phyloP scores from a whole-genome alignment of 1,140 invertebrate species.

The Drosophila leontia region DNA sequence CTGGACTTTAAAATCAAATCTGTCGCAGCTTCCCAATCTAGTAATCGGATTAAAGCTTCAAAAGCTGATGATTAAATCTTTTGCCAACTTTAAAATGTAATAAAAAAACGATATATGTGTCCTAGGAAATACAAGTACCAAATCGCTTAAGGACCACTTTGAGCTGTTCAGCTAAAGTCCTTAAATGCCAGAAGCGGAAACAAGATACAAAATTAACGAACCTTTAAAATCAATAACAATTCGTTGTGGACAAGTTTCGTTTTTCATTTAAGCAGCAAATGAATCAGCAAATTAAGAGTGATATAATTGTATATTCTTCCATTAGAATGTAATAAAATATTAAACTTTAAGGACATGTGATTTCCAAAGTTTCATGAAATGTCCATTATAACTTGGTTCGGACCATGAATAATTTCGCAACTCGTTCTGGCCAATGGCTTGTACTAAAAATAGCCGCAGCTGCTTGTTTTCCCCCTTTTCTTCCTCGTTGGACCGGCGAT shows the following conservation, averaged over 20 bases:
- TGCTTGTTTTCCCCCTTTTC: not conserved
- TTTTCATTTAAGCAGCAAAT: not conserved
- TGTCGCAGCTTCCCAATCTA: not conserved
- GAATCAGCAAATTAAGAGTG: slow-evolving; percentile 3
- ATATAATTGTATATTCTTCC: not conserved
- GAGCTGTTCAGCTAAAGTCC: not conserved
- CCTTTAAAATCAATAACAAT: not conserved
- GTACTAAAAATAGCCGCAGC: slow-evolving; percentile 32
- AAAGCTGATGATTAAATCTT: not conserved
- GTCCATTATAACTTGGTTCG: not conserved
- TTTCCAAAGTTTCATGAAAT: not conserved
- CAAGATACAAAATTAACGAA: not conserved
- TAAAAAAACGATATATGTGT: not conserved
- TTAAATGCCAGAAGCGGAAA: not conserved
- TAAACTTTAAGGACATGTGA: not conserved
- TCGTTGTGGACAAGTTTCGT: not conserved
- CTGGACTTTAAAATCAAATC: not conserved
- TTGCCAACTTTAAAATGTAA: not conserved
- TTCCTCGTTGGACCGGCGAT: slow-evolving; percentile 21
- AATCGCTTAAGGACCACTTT: not conserved
- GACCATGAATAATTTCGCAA: slow-evolving; percentile 1
- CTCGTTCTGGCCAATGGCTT: slow-evolving; percentile 4
- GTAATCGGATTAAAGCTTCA: slow-evolving; percentile 3
- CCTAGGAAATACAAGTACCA: not conserved
- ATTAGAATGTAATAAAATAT: not conserved